Evolutionary conservation across 2,888 invertebrate species (phyloP), one percentile per base, ranked within the genome.

Genomic region (Cosmia pyralina): DNA sequence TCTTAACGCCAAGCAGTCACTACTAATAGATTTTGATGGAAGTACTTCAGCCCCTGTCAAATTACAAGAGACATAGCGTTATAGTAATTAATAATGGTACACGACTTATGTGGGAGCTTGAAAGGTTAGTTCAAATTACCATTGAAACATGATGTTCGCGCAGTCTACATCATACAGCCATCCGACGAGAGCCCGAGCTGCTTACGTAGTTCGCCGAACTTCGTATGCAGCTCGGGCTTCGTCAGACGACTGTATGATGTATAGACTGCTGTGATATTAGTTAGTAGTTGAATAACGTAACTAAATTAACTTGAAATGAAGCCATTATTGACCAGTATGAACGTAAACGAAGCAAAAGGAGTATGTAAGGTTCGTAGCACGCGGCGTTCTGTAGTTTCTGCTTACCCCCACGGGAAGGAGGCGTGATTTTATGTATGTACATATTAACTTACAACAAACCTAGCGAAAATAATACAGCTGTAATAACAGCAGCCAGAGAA

Each of bases 21-120:
- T 17, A 11, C n/a, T 77, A 81, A 72, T 77, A 67, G 50, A 58
- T 53, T 71, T 46, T 69, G 48, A 76, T 46, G 28, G 34, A 34
- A 64, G 7, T 48, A 70, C 69, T 52, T 80, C 28, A 34, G 4
- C 6, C 17, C 11, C 44, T 46, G 41, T 52, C 41, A 48, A n/a
- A 64, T 52, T 28, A n/a, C 48, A 57, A 60, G 64, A 57, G 59
- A 72, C 52, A 38, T 46, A n/a, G 19, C 34, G 28, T 79, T 79
- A 60, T 53, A 57, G 13, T 75, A 75, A 79, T 66, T 63, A 19
- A 62, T 58, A 69, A 62, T 57, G 44, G 34, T 28, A 57, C 10
- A 57, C 8, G 4, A 53, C 15, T 46, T 34, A 38, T 11, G 34
- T 41, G 11, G 11, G 13, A 11, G 46, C 48, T 52, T 0, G 4